Evolutionary conservation across 2,113 vertebrate genomes (phyloP), one percentile per base, ranked within the genome.

Genomic region (Lepus europaeus): DNA sequence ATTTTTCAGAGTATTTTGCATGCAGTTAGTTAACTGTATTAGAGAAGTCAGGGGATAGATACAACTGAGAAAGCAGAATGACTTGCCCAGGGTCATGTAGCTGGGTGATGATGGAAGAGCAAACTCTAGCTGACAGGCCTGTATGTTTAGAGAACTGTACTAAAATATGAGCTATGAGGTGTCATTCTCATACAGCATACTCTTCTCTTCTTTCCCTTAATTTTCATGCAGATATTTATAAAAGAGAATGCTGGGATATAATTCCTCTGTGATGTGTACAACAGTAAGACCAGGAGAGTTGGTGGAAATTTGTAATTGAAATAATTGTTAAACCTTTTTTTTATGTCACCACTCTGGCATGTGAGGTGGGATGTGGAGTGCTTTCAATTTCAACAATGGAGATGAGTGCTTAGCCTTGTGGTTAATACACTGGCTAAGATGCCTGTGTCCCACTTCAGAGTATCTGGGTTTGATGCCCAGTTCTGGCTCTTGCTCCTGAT

Each of bases 291-390:
- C 93, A 56, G 53, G 86, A 93, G 68, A 92, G 17, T 90, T 97
- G 64, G 51, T 95, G 31, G 78, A 90, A 82, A 66, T 93, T 83
- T 95, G 31, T 90, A 90, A 96, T 96, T 96, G 95, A 94, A 97
- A 70, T 79, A 90, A 86, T 92, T 85, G 74, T 69, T 93, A 86
- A 92, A 68, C 20, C 10, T 56, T 0, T 56, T 31, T 78, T 49
- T 77, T 93, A 68, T 73, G n/a, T 93, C 3, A n/a, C n/a, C 56
- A 39, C 4, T 94, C 68, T 95, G 74, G 96, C 27, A n/a, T 88
- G 20, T 95, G 59, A 84, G 27, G 4, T 92, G n/a, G 36, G 9
- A 90, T 70, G 9, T 27, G 3, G 27, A 85, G 4, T 64, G 51
- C 59, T 93, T 95, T 79, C 89, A 61, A 91, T 91, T 93, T 96